Percentiles rank a stretch among this genome's conserved stretches.
phyloP scores from a whole-genome alignment of 2,113 vertebrate species.

The Atractosteus spatula region DNA sequence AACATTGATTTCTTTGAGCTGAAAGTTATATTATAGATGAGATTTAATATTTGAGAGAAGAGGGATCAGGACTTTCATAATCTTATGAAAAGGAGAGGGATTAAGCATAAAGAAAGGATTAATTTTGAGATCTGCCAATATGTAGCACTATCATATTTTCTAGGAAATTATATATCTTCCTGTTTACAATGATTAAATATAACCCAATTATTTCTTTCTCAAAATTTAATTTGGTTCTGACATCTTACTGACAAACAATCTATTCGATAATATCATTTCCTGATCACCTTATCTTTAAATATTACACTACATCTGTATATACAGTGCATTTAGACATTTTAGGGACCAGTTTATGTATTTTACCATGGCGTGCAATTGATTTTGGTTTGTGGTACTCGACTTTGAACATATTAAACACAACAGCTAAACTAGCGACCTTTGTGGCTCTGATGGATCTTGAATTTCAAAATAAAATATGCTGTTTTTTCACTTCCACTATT shows the following conservation, averaged over 20 bases:
- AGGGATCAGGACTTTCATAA: slow-evolving; percentile 71
- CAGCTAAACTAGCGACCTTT: too few species aligned
- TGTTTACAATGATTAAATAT: slow-evolving; percentile 40
- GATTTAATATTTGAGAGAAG: slow-evolving; percentile 75
- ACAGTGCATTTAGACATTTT: too few species aligned
- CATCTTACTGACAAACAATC: slow-evolving; percentile 7
- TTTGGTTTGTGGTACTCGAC: too few species aligned
- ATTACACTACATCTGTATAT: neutral
- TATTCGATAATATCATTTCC: neutral
- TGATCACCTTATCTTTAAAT: neutral
- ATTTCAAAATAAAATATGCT: neutral
- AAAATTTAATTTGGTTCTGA: slow-evolving; percentile 46
- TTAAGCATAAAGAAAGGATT: slow-evolving; percentile 78
- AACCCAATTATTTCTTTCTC: slow-evolving; percentile 50
- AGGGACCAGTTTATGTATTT: too few species aligned
- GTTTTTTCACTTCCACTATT: neutral
- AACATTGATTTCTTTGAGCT: slow-evolving; percentile 55
- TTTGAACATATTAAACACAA: too few species aligned
- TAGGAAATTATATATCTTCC: slow-evolving; percentile 60
- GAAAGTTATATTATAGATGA: slow-evolving; percentile 64
- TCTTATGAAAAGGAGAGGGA: slow-evolving; percentile 73
- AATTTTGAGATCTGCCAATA: slow-evolving; percentile 78
- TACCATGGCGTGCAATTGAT: too few species aligned
- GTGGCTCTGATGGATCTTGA: too few species aligned
- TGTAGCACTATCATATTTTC: slow-evolving; percentile 67